These are phyloP conservation scores for Toxotes chatareus DNA, from an alignment of 2,113 vertebrate genomes.

Conservation along the genomic window DNA sequence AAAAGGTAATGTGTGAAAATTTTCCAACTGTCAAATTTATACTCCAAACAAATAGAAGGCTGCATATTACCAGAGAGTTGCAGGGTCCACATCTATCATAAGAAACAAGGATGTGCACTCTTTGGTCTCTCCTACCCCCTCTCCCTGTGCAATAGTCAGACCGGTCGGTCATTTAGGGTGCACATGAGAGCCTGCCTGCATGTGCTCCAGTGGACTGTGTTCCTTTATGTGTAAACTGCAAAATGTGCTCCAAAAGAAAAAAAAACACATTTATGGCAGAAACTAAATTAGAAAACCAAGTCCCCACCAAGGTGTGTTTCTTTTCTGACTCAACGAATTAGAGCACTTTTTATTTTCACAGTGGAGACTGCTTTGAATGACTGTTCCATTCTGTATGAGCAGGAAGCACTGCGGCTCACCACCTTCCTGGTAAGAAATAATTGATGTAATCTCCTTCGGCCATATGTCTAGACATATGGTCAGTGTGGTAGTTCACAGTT, in stretches of 20 bases:
- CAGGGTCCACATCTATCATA: too few relatives aligned
- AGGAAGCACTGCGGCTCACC: constrained; percentile 16
- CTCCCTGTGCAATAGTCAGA: too few relatives aligned
- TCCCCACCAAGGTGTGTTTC: background rate
- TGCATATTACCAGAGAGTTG: too few relatives aligned
- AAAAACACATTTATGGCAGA: background rate
- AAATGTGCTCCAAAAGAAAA: background rate
- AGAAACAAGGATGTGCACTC: too few relatives aligned
- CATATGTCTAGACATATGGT: constrained; percentile 69
- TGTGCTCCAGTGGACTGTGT: background rate
- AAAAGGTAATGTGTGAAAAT: background rate
- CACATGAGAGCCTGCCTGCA: too few relatives aligned
- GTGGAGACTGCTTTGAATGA: background rate
- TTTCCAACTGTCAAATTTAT: too few relatives aligned
- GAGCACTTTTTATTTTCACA: background rate
- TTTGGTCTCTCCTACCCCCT: too few relatives aligned
- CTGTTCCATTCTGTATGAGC: background rate
- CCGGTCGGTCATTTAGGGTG: too few relatives aligned
- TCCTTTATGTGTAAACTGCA: background rate
- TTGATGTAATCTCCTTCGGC: constrained; percentile 65
- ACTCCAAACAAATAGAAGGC: too few relatives aligned
- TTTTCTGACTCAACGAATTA: background rate
- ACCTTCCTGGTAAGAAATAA: constrained; percentile 57
- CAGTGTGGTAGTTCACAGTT: constrained; percentile 16
- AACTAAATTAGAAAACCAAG: background rate